A percentile compares a stretch with the other conserved stretches of the same genome.
Evolutionary conservation across 1,140 invertebrate species (phyloP).

Genomic region (Orius insidiosus): DNA sequence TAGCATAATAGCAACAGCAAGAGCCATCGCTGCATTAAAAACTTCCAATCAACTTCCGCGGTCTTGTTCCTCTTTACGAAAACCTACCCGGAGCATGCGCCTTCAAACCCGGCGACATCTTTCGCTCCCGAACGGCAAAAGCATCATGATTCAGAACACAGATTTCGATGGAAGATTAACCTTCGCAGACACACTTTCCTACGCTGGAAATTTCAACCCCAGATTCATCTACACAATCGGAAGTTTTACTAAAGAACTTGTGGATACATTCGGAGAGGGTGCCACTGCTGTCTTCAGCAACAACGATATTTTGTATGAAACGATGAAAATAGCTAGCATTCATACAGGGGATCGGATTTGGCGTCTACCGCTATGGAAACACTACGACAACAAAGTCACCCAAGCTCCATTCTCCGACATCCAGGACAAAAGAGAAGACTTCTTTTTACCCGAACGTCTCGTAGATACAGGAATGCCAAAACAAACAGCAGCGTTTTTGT

Average conservation of each 20-base stretch:
- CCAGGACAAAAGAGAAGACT: no score
- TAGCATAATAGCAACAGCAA: conserved; percentile 36
- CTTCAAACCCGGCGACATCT: conserved; percentile 43
- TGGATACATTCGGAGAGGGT: conserved; percentile 45
- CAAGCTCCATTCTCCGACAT: neutral
- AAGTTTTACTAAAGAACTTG: conserved; percentile 28
- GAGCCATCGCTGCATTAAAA: conserved; percentile 31
- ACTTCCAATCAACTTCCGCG: conserved; percentile 37
- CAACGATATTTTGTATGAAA: conserved; percentile 25
- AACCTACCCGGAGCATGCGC: conserved; percentile 42
- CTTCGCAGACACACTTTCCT: conserved; percentile 42
- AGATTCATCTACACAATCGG: conserved; percentile 39
- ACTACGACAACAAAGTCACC: conserved; percentile 24
- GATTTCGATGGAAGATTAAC: conserved; percentile 46
- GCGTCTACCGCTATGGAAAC: conserved; percentile 36
- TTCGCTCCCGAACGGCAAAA: no score
- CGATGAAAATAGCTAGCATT: conserved; percentile 25
- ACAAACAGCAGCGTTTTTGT: conserved; percentile 36
- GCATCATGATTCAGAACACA: conserved; percentile 44
- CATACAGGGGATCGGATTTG: conserved; percentile 36
- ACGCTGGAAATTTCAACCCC: conserved; percentile 29
- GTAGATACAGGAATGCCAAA: conserved; percentile 32
- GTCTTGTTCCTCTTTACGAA: conserved; percentile 38
- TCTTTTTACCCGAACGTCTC: no score
- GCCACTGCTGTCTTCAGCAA: conserved; percentile 40